Conservation (phyloP, 2,888 invertebrate genomes). For the Lithophane ornitopus region DNA sequence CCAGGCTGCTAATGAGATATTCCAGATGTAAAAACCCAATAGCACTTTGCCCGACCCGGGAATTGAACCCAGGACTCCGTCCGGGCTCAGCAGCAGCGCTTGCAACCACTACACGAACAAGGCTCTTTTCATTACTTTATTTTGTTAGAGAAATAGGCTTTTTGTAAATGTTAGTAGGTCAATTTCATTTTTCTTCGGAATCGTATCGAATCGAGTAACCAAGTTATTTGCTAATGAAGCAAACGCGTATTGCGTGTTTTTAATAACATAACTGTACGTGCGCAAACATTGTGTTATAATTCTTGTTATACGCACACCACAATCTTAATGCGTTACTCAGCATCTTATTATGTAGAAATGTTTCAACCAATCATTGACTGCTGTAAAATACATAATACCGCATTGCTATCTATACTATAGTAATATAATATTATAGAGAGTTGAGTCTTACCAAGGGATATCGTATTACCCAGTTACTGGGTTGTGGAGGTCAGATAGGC, state of each 20-base stretch:
- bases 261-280: constrained; percentile 26
- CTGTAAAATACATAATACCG: not conserved
- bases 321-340: constrained; percentile 12
- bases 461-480: too few species aligned
- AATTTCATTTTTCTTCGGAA: constrained; percentile 25
- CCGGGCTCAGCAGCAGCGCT: too few species aligned
- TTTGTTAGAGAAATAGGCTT: not conserved
- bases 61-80: too few species aligned
- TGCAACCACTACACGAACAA: too few species aligned
- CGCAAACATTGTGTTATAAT: constrained; percentile 6
- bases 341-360: not conserved
- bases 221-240: constrained; percentile 41
- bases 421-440: too few species aligned
- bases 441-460: too few species aligned
- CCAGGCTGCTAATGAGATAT: too few species aligned
- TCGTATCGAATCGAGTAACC: not conserved
- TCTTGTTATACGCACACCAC: not conserved
- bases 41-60: too few species aligned
- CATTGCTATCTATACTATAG: too few species aligned
- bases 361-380: not conserved
- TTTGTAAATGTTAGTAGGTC: not conserved
- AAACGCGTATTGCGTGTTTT: constrained; percentile 18
- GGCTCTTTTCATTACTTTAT: not conserved
- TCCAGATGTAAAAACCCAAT: too few species aligned
- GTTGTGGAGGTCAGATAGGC: too few species aligned